Percentiles rank a stretch among this genome's conserved stretches.
These are phyloP conservation scores for Ostrea edulis DNA, from an alignment of 1,140 invertebrate genomes.

Conservation along the genomic window DNA sequence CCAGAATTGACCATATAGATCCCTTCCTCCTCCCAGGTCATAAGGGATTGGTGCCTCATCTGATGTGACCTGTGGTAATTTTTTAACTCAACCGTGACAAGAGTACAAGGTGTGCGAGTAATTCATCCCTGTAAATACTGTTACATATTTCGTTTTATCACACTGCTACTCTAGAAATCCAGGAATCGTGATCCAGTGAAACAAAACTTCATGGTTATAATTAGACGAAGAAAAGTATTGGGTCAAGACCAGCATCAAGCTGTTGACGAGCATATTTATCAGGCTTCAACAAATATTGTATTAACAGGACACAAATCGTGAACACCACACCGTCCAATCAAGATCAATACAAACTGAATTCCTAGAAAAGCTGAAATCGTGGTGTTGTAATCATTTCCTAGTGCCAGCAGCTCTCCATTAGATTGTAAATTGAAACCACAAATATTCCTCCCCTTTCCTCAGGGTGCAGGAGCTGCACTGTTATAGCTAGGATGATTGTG, in stretches of 20 bases:
- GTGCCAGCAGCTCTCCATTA: not conserved
- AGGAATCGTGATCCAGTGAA: no score
- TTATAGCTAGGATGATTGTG: not conserved
- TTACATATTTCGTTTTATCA: no score
- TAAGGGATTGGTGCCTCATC: no score
- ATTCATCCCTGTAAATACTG: no score
- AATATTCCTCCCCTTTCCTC: not conserved
- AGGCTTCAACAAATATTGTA: conserved; percentile 5
- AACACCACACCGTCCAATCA: not conserved
- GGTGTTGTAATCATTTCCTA: not conserved
- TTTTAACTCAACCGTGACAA: no score
- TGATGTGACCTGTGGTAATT: no score
- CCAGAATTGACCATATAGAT: no score
- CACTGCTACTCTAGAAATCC: no score
- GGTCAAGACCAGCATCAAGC: not conserved
- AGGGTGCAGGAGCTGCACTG: not conserved
- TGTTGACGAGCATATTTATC: not conserved
- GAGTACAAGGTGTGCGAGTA: no score
- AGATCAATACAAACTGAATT: conserved; percentile 7
- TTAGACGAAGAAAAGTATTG: not conserved
- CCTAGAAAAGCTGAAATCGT: not conserved
- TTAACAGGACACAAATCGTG: conserved; percentile 28
- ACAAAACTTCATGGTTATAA: not conserved
- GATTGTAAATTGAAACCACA: conserved; percentile 27
- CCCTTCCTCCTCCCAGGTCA: no score